These are phyloP conservation scores for Hirudinaria manillensis DNA, from an alignment of 2,888 invertebrate genomes.

Conservation along the genomic window DNA sequence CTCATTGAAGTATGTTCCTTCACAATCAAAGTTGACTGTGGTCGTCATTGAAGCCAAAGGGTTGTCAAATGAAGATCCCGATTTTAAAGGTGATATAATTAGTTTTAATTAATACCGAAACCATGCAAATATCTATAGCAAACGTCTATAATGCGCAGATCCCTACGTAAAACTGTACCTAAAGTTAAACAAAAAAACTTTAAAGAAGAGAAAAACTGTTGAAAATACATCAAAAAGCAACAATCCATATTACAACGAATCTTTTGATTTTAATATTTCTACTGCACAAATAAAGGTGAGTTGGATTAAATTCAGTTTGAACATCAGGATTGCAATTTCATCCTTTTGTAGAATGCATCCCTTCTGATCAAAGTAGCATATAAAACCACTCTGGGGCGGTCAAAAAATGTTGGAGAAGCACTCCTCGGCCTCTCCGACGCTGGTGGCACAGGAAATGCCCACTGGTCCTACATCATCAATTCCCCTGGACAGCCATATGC, in stretches of 20 bases:
- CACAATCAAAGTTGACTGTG: conserved; percentile 4
- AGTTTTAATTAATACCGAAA: neutral
- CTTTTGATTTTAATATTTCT: conserved; percentile 19
- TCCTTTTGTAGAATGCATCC: conserved; percentile 1
- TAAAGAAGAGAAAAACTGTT: conserved; percentile 29
- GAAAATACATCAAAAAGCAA: neutral
- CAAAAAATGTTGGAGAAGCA: conserved; percentile 24
- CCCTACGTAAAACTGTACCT: conserved; percentile 26
- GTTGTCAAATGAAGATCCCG: neutral
- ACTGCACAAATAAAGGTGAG: conserved; percentile 6
- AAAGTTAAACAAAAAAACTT: conserved; percentile 14
- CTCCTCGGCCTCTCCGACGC: neutral
- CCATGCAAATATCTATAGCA: neutral
- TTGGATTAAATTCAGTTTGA: neutral
- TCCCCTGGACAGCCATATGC: conserved; percentile 23
- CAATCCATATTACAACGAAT: conserved; percentile 28
- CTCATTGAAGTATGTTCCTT: conserved; percentile 21
- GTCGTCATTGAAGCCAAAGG: conserved; percentile 28
- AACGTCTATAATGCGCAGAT: conserved; percentile 2
- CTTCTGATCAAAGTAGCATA: conserved; percentile 20
- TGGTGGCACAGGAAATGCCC: conserved; percentile 12
- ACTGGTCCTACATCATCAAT: conserved; percentile 12
- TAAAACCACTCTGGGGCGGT: conserved; percentile 12
- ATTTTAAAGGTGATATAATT: conserved; percentile 15
- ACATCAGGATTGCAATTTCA: neutral